A percentile compares a stretch with the other conserved stretches of the same genome.
phyloP scores from a whole-genome alignment of 2,888 invertebrate genomes.

The Uloborus plumipes region DNA sequence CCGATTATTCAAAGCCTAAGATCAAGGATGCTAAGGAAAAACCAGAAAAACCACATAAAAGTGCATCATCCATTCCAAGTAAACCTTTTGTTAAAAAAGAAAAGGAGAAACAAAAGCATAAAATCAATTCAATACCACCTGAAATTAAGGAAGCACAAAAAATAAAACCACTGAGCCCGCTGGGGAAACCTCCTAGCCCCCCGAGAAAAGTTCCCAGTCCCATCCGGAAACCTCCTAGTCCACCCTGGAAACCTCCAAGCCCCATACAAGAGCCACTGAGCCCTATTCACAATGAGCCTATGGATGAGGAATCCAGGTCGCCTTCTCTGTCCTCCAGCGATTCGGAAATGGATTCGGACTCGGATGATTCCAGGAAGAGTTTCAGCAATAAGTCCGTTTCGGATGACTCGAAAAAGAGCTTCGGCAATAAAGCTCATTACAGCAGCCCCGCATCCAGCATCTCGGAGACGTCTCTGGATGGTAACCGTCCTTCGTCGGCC shows the following conservation, averaged over 20 bases:
- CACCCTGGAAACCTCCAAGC: not conserved
- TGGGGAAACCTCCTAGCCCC: not conserved
- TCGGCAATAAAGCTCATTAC: conserved; percentile 26
- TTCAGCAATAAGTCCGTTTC: not conserved
- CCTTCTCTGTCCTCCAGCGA: too few species aligned
- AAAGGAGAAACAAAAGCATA: conserved; percentile 36
- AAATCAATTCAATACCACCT: not conserved
- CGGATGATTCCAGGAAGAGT: conserved; percentile 9
- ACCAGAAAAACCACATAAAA: conserved; percentile 25
- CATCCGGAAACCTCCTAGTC: not conserved
- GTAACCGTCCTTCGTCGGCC: conserved; percentile 58
- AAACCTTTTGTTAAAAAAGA: conserved; percentile 25
- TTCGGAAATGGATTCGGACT: conserved; percentile 16
- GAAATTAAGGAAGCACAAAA: conserved; percentile 3
- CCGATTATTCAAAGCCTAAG: conserved; percentile 22
- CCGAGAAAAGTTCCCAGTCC: not conserved
- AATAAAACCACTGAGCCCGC: conserved; percentile 10
- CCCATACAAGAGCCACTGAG: not conserved
- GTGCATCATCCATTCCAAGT: not conserved
- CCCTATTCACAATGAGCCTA: not conserved
- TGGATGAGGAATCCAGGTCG: too few species aligned
- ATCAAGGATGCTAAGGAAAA: conserved; percentile 36
- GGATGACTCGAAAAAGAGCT: conserved; percentile 38
- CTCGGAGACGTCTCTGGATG: conserved; percentile 51
- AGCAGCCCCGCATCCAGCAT: conserved; percentile 66